phyloP scores from a whole-genome alignment of 2,113 vertebrate species.

The Glareola pratincola region DNA sequence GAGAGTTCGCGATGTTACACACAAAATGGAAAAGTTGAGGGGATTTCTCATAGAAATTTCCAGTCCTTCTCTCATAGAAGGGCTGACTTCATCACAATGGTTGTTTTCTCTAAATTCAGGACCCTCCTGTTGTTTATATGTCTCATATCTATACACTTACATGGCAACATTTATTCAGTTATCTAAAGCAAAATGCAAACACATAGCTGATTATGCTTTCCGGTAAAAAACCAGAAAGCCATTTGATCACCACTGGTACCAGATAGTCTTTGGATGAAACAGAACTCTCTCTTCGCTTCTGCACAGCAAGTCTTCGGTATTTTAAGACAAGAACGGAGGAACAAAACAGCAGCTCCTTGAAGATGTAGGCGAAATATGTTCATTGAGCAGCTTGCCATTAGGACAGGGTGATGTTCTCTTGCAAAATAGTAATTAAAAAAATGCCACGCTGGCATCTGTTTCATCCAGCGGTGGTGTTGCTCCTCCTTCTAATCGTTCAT shows the following conservation, averaged over 20 bases:
- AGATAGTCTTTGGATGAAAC: background rate
- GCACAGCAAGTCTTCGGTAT: background rate
- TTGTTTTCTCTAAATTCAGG: background rate
- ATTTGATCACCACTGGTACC: background rate
- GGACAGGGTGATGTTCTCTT: background rate
- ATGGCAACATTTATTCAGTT: background rate
- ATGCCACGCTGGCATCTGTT: background rate
- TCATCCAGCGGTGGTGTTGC: background rate
- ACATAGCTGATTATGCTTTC: background rate
- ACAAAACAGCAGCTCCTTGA: background rate
- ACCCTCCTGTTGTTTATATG: background rate
- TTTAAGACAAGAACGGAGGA: background rate
- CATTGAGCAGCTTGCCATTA: background rate
- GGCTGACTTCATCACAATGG: background rate
- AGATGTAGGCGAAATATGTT: background rate
- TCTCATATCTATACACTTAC: background rate
- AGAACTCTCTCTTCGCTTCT: background rate
- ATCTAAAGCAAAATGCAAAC: background rate
- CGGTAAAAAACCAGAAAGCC: background rate
- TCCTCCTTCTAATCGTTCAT: background rate
- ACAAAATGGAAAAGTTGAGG: background rate
- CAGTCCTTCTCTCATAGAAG: background rate
- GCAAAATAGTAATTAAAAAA: background rate
- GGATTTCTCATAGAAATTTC: background rate
- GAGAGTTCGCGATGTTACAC: background rate